These are phyloP conservation scores for Turnix velox DNA, from an alignment of 2,113 vertebrate species.

Conservation along the genomic window DNA sequence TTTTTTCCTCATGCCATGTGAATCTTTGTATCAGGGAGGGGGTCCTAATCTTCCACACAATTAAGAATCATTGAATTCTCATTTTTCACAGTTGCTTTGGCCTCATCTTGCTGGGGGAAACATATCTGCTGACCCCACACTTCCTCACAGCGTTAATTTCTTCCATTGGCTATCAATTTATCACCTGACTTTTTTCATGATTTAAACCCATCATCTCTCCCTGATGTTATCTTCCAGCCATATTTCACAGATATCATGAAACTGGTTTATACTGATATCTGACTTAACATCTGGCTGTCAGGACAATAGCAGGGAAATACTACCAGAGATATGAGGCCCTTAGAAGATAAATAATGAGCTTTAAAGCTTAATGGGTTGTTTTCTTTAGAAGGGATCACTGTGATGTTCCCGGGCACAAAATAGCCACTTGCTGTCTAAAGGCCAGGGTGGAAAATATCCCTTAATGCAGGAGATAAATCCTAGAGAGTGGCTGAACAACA, in stretches of 20 bases:
- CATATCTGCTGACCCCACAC: background rate
- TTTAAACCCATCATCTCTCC: slow-evolving; percentile 22
- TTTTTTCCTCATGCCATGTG: background rate
- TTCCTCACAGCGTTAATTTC: background rate
- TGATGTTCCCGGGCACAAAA: background rate
- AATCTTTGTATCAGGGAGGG: background rate
- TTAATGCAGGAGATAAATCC: slow-evolving; percentile 2
- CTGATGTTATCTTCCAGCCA: slow-evolving; percentile 21
- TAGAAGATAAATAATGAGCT: slow-evolving; percentile 33
- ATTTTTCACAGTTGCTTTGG: background rate
- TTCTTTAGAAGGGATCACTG: background rate
- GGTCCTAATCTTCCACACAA: background rate
- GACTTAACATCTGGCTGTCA: slow-evolving; percentile 32
- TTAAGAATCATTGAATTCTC: background rate
- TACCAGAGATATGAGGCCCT: background rate
- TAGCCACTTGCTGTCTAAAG: background rate
- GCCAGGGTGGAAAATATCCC: background rate
- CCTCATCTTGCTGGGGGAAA: slow-evolving; percentile 1
- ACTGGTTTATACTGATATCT: slow-evolving; percentile 8
- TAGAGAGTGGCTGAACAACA: background rate
- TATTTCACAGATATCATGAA: slow-evolving; percentile 30
- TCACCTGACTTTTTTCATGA: background rate
- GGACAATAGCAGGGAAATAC: slow-evolving; percentile 33
- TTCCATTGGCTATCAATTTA: background rate
- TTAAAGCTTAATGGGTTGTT: slow-evolving; percentile 33